These are phyloP conservation scores for Oryzias javanicus DNA, from an alignment of 2,113 vertebrate species.

Conservation along the genomic window DNA sequence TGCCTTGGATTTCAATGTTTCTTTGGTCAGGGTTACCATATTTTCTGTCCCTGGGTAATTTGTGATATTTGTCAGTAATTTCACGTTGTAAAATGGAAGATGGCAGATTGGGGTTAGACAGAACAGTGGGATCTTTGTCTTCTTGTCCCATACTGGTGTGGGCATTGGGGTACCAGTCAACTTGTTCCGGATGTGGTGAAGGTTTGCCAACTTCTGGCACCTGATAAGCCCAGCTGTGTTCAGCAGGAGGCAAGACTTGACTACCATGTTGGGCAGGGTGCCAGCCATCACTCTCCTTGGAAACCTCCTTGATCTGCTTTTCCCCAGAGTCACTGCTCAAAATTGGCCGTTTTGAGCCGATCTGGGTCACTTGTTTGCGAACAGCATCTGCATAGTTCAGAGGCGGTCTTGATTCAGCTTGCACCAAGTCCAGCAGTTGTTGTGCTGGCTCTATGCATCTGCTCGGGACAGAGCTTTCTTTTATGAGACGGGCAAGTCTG, in stretches of 20 bases:
- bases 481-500: neutral
- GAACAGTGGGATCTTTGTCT: neutral
- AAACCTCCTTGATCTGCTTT: neutral
- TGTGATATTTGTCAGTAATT: too few relatives aligned
- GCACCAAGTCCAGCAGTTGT: neutral
- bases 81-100: neutral
- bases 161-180: too few relatives aligned
- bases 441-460: neutral
- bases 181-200: neutral
- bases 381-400: neutral
- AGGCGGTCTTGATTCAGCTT: rapidly evolving
- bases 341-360: neutral
- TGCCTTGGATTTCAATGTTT: neutral
- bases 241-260: neutral
- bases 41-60: too few relatives aligned
- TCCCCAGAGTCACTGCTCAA: neutral
- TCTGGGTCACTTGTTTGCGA: neutral
- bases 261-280: neutral
- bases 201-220: neutral
- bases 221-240: neutral
- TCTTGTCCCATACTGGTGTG: neutral
- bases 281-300: too few relatives aligned
- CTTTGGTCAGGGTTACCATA: neutral
- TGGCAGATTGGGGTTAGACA: neutral
- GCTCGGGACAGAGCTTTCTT: neutral